A percentile compares a stretch with the other conserved stretches of the same genome.
These are phyloP conservation scores for Neomorphus geoffroyi DNA, from an alignment of 2,797 vertebrate species.

Conservation along the genomic window DNA sequence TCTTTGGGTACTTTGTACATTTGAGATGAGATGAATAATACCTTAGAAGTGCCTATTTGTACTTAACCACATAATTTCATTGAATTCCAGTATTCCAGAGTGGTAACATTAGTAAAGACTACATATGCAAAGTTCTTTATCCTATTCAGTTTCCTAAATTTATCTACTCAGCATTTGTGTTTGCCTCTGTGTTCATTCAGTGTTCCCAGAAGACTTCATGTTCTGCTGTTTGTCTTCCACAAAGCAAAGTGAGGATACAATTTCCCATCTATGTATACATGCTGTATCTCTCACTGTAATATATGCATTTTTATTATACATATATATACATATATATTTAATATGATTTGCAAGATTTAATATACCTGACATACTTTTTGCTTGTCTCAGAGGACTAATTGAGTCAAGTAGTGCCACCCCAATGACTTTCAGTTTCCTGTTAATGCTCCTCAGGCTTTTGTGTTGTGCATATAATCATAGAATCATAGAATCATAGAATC, in stretches of 20 bases:
- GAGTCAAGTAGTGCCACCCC: neutral
- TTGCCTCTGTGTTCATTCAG: neutral
- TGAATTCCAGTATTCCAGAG: neutral
- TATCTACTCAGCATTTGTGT: neutral
- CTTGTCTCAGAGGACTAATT: neutral
- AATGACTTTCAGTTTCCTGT: neutral
- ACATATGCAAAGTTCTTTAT: neutral
- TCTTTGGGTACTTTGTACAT: neutral
- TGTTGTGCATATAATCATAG: neutral
- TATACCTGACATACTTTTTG: neutral
- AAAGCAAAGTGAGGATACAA: neutral
- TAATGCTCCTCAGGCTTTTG: neutral
- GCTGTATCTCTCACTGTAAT: neutral
- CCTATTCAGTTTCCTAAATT: neutral
- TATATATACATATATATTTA: neutral
- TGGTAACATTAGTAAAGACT: neutral
- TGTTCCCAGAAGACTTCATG: neutral
- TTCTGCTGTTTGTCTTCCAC: neutral
- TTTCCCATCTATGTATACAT: neutral
- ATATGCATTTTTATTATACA: neutral
- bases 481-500: too few species aligned
- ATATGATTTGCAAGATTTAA: neutral
- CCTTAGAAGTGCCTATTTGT: neutral
- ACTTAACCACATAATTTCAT: neutral
- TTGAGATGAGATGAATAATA: neutral